Evolutionary conservation across 1,140 invertebrate genomes (phyloP), one percentile per base, ranked within the genome.

Genomic region (Lutraria rhynchaena): DNA sequence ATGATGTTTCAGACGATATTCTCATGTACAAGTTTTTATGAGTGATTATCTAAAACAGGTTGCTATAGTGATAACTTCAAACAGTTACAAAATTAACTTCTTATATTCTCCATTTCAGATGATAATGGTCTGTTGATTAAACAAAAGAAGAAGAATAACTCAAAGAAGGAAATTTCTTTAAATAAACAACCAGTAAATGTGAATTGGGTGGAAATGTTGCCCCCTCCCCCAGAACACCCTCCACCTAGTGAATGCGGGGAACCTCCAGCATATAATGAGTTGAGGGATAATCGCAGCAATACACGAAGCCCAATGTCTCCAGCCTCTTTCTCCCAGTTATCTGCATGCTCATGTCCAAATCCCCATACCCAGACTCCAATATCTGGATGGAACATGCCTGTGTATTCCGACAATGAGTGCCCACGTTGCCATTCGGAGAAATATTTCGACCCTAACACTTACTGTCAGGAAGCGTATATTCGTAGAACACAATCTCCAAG

Each of bases 221-320:
- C 96, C 11, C 96, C 96, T 55, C 96, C 96, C 0, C 96, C 96
- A 0, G 95, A 96, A 84, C 95, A 96, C 91, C 96, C 96, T 15
- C 96, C 96, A 3, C 95, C 95, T 0, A 90, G 87, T 67, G 91
- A 92, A 44, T 77, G 84, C 87, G 41, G 90, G 87, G 41, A 85
- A 87, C 74, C 49, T n/a, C 61, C 75, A 19, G 7, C 49, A 0
- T 81, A 81, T 44, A 51, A 24, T 46, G 77, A 81, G 37, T n/a
- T 81, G 17, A 44, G 83, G 87, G 41, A 85, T 88, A 29, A 84
- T 87, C 24, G 83, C 85, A 24, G 88, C 89, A 77, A 77, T 31
- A 75, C 85, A 44, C 63, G 84, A 24, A 87, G 87, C 70, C 87
- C 87, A 24, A 86, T 89, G 37, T 91, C 90, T 24, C 90, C 90